Percentiles rank a stretch among this genome's conserved stretches.
These are phyloP conservation scores for Acanthoscelides obtectus DNA, from an alignment of 2,888 invertebrate genomes.

Conservation along the genomic window DNA sequence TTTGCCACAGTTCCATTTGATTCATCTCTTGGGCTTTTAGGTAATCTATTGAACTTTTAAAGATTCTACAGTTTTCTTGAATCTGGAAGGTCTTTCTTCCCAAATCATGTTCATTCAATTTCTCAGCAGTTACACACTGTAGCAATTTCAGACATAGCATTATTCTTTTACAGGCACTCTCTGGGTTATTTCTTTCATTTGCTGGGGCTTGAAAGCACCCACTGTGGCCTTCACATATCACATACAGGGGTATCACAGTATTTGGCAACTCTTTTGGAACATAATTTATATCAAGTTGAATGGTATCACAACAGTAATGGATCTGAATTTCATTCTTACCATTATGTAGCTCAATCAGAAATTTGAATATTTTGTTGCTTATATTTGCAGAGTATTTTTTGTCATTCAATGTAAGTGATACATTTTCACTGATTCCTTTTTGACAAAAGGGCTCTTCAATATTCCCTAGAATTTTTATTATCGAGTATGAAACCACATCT, in stretches of 20 bases:
- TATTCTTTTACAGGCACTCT: constrained; percentile 73
- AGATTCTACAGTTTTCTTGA: constrained; percentile 69
- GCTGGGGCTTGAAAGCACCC: constrained; percentile 66
- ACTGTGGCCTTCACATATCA: constrained; percentile 75
- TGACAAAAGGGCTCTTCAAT: constrained; percentile 15
- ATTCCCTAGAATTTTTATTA: constrained; percentile 29
- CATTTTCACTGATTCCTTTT: constrained; percentile 17
- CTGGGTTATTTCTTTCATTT: constrained; percentile 53
- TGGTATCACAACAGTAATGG: constrained; percentile 51
- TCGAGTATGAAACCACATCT: constrained; percentile 27
- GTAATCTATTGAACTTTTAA: constrained; percentile 66
- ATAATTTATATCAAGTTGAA: constrained; percentile 53
- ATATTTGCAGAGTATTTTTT: constrained; percentile 18
- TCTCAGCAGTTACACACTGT: constrained; percentile 84
- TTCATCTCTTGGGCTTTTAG: constrained; percentile 67
- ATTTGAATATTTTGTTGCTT: constrained; percentile 64
- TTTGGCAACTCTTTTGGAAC: constrained; percentile 56
- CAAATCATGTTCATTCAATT: constrained; percentile 73
- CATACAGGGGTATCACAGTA: constrained; percentile 74
- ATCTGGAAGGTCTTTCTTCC: constrained; percentile 78
- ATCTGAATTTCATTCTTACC: constrained; percentile 63
- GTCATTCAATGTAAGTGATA: constrained; percentile 15
- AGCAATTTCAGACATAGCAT: constrained; percentile 72
- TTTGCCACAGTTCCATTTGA: constrained; percentile 77
- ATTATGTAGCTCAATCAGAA: constrained; percentile 57